phyloP scores from a whole-genome alignment of 2,113 vertebrate species.

The Amazona guildingii region DNA sequence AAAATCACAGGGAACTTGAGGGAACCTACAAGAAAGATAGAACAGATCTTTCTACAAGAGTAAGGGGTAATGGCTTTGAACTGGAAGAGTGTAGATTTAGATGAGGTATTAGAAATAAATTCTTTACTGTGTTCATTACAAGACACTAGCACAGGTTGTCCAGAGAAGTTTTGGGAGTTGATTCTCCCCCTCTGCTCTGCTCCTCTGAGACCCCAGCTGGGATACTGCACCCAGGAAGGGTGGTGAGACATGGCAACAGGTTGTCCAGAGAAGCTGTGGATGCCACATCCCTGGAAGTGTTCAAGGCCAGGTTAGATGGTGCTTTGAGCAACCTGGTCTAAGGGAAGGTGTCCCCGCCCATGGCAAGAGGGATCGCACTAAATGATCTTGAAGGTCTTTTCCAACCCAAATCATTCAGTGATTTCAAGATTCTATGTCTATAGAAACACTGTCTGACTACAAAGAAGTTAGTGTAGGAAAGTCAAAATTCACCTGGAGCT shows the following conservation, averaged over 20 bases:
- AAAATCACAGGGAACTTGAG: not conserved
- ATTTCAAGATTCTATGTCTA: not conserved
- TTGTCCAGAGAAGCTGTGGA: not conserved
- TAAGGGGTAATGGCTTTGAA: not conserved
- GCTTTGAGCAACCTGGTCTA: not conserved
- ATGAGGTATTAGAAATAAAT: not conserved
- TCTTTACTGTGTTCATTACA: not conserved
- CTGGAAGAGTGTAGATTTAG: not conserved
- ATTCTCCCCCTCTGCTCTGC: not conserved
- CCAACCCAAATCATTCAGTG: not conserved
- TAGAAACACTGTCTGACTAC: not conserved
- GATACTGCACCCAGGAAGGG: not conserved
- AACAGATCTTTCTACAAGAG: not conserved
- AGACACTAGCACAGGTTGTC: not conserved
- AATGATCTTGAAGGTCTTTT: not conserved
- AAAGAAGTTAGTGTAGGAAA: not conserved
- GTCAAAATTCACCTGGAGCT: not conserved
- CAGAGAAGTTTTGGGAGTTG: not conserved
- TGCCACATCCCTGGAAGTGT: not conserved
- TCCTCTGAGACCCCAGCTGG: not conserved
- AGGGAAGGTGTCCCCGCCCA: not conserved
- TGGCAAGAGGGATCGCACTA: not conserved
- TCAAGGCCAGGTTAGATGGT: not conserved
- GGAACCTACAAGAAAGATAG: not conserved
- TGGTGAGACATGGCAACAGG: not conserved